Base-by-base conservation (phyloP, 2,113 vertebrate species). In the Phrynosoma blainvillii region DNA sequence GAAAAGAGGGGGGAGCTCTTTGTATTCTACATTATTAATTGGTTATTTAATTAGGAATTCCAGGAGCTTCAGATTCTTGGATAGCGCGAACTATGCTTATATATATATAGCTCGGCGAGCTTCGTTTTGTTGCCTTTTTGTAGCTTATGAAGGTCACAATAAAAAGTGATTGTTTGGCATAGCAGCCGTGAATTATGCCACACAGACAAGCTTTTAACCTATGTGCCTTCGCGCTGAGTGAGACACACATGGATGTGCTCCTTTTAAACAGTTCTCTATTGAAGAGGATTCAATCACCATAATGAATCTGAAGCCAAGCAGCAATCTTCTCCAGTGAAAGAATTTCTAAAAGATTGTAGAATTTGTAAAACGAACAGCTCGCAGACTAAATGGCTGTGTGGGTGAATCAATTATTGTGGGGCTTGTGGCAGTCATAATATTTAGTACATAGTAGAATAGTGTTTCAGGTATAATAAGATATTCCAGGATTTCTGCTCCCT, bases 221-320 rank as follows among this genome's bases (percentile, higher is more conserved):
- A 97, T 97, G 97, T 96, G 97, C 97, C 97, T 98, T 97, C 96
- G 95, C 96, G 97, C 96, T 95, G 96, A 96, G 96, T 95, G 96
- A 97, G 96, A 97, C 96, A 95, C 96, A 95, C 96, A 95, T 96
- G 95, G 96, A 95, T 97, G 95, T 96, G 96, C 97, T 97, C 96
- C 96, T 94, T 97, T 97, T 98, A 97, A 98, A 98, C 98, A 97
- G 97, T 97, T 97, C 98, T 98, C 97, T 98, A 98, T 98, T 98
- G 98, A 98, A 98, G 97, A 98, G 97, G 97, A 98, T 98, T 98
- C 98, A 97, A 98, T 98, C 98, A 98, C 97, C 97, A 97, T 98
- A 98, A 98, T 97, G 98, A 98, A 98, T 98, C 97, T 97, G 97
- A 97, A 97, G 97, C 97, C 97, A 97, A 97, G 97, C 97, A 96